A percentile compares a stretch with the other conserved stretches of the same genome.
These are phyloP conservation scores for Harpegnathos saltator DNA, from an alignment of 1,140 invertebrate genomes.

Conservation along the genomic window DNA sequence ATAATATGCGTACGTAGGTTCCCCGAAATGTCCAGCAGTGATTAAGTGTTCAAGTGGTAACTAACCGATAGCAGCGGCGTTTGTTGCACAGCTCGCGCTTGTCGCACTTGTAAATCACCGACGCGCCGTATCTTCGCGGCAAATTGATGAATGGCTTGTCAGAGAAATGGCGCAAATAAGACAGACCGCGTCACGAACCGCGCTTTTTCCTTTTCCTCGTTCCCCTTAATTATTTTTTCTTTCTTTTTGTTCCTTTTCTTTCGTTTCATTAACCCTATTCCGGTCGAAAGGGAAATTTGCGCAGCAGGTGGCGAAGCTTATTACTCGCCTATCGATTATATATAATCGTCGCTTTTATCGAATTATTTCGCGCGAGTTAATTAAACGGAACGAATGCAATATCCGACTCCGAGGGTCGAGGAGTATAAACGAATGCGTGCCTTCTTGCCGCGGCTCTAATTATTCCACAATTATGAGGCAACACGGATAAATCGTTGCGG, in stretches of 20 bases:
- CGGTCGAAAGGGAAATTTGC: too few relatives aligned
- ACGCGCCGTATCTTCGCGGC: slow-evolving; percentile 10
- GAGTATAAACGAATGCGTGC: too few relatives aligned
- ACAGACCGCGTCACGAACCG: not conserved
- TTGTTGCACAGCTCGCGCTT: slow-evolving; percentile 24
- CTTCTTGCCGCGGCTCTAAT: too few relatives aligned
- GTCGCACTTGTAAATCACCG: slow-evolving; percentile 46
- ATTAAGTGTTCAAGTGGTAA: slow-evolving; percentile 35
- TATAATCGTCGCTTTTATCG: too few relatives aligned
- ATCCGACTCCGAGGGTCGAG: too few relatives aligned
- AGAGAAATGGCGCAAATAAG: not conserved
- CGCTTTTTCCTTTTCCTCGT: not conserved
- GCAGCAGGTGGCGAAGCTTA: not conserved
- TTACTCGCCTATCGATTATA: not conserved
- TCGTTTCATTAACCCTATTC: not conserved
- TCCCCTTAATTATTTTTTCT: not conserved
- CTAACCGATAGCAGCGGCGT: slow-evolving; percentile 8
- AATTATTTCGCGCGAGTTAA: too few relatives aligned
- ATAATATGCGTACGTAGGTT: slow-evolving; percentile 29
- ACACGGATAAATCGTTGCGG: too few relatives aligned
- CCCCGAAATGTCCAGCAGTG: slow-evolving; percentile 31
- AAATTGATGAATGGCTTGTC: slow-evolving; percentile 48
- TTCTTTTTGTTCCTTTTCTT: not conserved
- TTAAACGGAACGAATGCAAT: too few relatives aligned
- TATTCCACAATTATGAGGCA: too few relatives aligned